Evolutionary conservation across 1,140 invertebrate species (phyloP).

Genomic region (Armadillidium nasatum): DNA sequence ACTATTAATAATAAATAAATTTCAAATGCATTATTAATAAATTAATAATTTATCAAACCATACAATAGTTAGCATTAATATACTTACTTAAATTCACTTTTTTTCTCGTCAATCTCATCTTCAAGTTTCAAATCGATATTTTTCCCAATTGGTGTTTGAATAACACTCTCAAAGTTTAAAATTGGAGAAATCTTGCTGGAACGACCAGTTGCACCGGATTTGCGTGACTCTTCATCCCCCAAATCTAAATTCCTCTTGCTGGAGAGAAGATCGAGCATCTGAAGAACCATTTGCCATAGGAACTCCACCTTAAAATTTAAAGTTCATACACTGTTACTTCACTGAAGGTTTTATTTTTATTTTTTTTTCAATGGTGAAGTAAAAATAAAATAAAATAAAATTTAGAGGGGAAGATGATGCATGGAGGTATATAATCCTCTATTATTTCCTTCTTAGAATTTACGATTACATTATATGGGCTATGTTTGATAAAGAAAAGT

Average conservation of each 20-base stretch:
- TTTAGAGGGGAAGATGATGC: no score
- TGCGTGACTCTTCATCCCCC: not conserved
- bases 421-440: no score
- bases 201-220: not conserved
- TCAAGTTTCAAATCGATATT: constrained; percentile 37
- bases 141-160: constrained; percentile 22
- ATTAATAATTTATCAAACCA: no score
- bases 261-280: constrained; percentile 50
- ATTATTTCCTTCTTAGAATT: no score
- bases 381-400: no score
- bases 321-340: not conserved
- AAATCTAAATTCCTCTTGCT: constrained; percentile 33
- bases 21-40: no score
- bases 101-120: constrained; percentile 23
- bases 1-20: no score
- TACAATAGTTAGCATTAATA: no score
- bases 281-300: constrained; percentile 51
- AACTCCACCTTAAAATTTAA: constrained; percentile 47
- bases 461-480: no score
- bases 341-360: no score
- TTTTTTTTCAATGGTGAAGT: no score
- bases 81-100: constrained; percentile 29
- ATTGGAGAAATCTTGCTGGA: not conserved
- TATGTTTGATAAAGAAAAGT: no score
- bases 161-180: constrained; percentile 26